Evolutionary conservation across 2,888 invertebrate genomes (phyloP).

Genomic region (Yponomeuta malinellus): DNA sequence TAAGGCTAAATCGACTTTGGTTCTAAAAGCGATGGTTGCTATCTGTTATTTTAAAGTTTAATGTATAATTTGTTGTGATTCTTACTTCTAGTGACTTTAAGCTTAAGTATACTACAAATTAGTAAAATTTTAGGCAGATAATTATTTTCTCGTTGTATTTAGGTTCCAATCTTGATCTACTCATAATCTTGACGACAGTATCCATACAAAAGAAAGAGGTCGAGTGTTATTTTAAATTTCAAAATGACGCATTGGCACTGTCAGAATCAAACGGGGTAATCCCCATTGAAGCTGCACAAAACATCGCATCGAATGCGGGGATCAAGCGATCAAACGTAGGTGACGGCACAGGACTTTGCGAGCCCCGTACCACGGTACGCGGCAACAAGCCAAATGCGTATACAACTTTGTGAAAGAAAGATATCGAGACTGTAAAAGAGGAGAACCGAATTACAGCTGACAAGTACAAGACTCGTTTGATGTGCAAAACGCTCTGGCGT

Average conservation of each 20-base stretch:
- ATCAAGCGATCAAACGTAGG: constrained; percentile 5
- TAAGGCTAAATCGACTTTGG: constrained; percentile 33
- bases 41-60: constrained; percentile 8
- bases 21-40: constrained; percentile 22
- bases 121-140: no score
- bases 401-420: neutral
- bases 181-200: constrained; percentile 20
- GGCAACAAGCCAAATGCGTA: neutral
- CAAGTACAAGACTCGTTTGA: no score
- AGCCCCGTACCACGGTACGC: constrained; percentile 1
- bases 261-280: constrained; percentile 4
- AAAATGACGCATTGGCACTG: neutral
- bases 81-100: neutral
- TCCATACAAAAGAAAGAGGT: neutral
- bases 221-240: neutral
- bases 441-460: no score
- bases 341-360: neutral
- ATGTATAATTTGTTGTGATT: neutral
- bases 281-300: constrained; percentile 9
- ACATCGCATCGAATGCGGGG: neutral
- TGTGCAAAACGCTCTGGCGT: no score
- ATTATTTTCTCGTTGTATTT: no score
- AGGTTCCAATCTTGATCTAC: neutral
- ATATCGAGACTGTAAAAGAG: neutral
- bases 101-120: no score